These are phyloP conservation scores for Bombus waltoni DNA, from an alignment of 1,140 invertebrate genomes.

Conservation along the genomic window DNA sequence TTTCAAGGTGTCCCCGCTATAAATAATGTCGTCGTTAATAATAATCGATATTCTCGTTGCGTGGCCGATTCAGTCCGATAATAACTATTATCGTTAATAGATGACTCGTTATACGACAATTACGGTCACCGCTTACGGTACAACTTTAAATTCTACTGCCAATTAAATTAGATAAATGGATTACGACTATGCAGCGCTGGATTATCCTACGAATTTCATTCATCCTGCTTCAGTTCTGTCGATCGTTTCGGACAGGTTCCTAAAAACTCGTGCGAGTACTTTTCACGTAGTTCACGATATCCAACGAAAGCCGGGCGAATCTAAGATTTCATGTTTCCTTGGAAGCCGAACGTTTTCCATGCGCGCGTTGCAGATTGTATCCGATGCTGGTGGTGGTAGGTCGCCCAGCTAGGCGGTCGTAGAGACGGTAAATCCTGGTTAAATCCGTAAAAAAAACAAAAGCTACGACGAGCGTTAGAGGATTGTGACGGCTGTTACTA, in stretches of 20 bases:
- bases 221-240: too few relatives aligned
- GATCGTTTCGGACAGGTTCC: neutral
- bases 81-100: constrained; percentile 37
- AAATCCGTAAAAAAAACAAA: constrained; percentile 75
- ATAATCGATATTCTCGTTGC: constrained; percentile 33
- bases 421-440: constrained; percentile 75
- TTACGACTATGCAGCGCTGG: neutral
- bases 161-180: constrained; percentile 7
- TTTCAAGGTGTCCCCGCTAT: constrained; percentile 29
- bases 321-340: constrained; percentile 21
- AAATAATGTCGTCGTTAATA: constrained; percentile 38
- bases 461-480: constrained; percentile 48
- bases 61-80: constrained; percentile 28
- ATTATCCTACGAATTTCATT: neutral
- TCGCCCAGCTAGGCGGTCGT: constrained; percentile 25
- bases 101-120: constrained; percentile 17
- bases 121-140: neutral
- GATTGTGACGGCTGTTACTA: constrained; percentile 22
- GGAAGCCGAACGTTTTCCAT: constrained; percentile 35
- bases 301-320: neutral
- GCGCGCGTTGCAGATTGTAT: neutral
- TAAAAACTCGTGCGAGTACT: neutral
- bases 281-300: constrained; percentile 9
- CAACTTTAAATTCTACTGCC: constrained; percentile 16
- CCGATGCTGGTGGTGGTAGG: constrained; percentile 18